A percentile compares a stretch with the other conserved stretches of the same genome.
phyloP scores from a whole-genome alignment of 2,888 invertebrate species.

The Tenthredo distinguenda region DNA sequence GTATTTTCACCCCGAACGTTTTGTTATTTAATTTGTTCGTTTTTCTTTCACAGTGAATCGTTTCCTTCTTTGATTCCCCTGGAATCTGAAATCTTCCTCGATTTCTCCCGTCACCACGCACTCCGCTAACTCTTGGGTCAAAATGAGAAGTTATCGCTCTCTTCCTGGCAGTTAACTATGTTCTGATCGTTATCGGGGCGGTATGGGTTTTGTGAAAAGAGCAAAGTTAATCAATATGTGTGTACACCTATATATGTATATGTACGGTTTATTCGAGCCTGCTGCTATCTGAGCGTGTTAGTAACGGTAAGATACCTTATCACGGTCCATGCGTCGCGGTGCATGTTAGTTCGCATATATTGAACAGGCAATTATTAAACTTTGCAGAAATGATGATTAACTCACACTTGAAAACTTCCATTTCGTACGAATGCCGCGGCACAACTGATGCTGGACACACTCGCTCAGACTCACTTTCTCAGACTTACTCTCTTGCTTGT shows the following conservation, averaged over 20 bases:
- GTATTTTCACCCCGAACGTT: background rate
- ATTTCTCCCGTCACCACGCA: background rate
- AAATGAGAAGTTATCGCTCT: conserved; percentile 27
- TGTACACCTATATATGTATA: background rate
- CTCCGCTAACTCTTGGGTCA: background rate
- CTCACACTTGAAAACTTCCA: conserved; percentile 47
- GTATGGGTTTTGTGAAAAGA: background rate
- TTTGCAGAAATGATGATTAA: background rate
- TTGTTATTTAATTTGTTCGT: background rate
- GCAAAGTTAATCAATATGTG: background rate
- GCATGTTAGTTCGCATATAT: background rate
- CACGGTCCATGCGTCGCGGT: background rate
- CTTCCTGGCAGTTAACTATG: background rate
- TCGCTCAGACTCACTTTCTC: conserved; percentile 1
- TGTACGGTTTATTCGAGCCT: background rate
- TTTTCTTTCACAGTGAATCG: background rate
- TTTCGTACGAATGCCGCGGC: conserved; percentile 38
- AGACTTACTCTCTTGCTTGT: conserved; percentile 15
- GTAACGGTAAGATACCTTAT: conserved; percentile 6
- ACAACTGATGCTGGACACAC: conserved; percentile 15
- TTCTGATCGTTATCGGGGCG: conserved; percentile 13
- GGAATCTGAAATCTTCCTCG: background rate
- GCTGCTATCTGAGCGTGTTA: background rate
- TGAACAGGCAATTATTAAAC: background rate
- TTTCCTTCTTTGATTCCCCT: background rate